Base-by-base conservation (phyloP, 2,797 vertebrate genomes). In the Pachyuromys duprasi region DNA sequence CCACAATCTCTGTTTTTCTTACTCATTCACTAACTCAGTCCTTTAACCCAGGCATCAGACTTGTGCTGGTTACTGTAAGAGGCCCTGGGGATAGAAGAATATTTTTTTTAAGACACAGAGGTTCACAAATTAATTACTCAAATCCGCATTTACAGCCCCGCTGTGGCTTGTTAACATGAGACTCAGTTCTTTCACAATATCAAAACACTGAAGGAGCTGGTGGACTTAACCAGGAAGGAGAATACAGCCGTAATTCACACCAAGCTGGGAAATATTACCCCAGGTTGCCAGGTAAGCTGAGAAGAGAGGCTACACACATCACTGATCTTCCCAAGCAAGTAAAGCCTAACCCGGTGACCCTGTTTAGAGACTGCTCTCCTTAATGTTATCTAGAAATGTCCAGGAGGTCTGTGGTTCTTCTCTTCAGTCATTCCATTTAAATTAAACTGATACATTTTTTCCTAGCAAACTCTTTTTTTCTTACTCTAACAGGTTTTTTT, bases 281-380 rank as follows among this genome's bases (percentile, higher is more conserved):
- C 39, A 24, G 14, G 57, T 60, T 55, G 67, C 87, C 90, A 90
- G 80, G 95, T 90, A 96, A 97, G 22, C 86, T 18, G 91, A 97
- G 94, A 91, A 93, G 89, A 69, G 69, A 91, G 57, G 92, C 81
- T 86, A 74, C 57, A 79, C 67, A 92, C 84, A 88, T 36, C 90
- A 76, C 15, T 45, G 60, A 60, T 92, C 90, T 65, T 91, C 20
- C 11, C 8, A 33, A 62, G 94, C 63, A 28, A 93, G 22, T 24
- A 74, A 94, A 88, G 69, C 65, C 72, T 90, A 88, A 90, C 39
- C 91, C 4, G 24, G 74, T 79, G 63, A 90, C 83, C 78, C 22
- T 80, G 63, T 87, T 95, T 91, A 24, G 76, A 95, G 63, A 93
- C 80, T 5, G 39, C 33, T 49, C 26, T 42, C 49, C 36, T 33